Base-by-base conservation (phyloP, 2,888 invertebrate species). In the Neoaliturus tenellus region DNA sequence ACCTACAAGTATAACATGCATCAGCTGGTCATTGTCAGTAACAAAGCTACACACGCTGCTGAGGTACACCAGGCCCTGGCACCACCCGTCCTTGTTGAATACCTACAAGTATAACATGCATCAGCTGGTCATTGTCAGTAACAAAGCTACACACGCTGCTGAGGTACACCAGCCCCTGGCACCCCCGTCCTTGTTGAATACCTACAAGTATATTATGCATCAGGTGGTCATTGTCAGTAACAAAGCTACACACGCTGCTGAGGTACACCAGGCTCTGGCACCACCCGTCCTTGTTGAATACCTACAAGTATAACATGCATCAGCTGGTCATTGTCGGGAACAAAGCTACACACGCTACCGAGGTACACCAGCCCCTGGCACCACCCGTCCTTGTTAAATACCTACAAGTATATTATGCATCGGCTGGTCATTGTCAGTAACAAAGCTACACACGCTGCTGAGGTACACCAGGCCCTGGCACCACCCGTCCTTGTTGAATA, bases 41-140 rank as follows among this genome's bases (percentile, higher is more conserved):
- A n/a, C n/a, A n/a, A 93, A 94, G 85, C 93, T 93, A 91, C 92
- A 93, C 0, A 92, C 92, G 28, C 92, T 91, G 82, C 91, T 91
- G 0, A 92, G 87, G 88, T 93, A 93, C 41, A 92, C 90, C 35
- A 92, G 88, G 5, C 90, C 89, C 87, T 93, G 92, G 89, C 94
- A 95, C 91, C 93, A 92, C 14, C 93, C 93, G 28, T 92, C 90
- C 58, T 90, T 90, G 88, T 93, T 92, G 89, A 91, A 93, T 14
- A 93, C 89, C 78, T 51, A 90, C 25, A n/a, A n/a, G n/a, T n/a
- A n/a, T n/a, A n/a, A n/a, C n/a, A n/a, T n/a, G n/a, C n/a, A n/a
- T n/a, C n/a, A n/a, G n/a, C n/a, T n/a, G n/a, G n/a, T n/a, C n/a
- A n/a, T n/a, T n/a, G n/a, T n/a, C n/a, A n/a, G n/a, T n/a, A n/a